A percentile compares a stretch with the other conserved stretches of the same genome.
Conservation (phyloP, 2,113 vertebrate species). For the Platichthys stellatus region DNA sequence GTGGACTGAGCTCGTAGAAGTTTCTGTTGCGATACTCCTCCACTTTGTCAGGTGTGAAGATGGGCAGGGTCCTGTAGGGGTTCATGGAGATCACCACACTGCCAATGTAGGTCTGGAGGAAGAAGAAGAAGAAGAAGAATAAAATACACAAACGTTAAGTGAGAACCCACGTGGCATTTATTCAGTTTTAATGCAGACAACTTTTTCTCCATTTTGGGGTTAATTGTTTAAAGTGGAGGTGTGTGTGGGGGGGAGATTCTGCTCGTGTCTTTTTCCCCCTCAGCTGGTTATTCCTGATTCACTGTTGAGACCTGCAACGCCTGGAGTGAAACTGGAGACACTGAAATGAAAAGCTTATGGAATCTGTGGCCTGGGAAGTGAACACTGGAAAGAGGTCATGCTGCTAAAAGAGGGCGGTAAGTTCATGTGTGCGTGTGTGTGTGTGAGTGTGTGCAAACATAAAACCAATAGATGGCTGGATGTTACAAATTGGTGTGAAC, state of each 20-base stretch:
- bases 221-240: neutral
- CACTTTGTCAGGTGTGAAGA: slow-evolving; percentile 96
- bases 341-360: slow-evolving; percentile 47
- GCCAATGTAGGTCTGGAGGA: slow-evolving; percentile 94
- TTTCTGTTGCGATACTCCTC: slow-evolving; percentile 99
- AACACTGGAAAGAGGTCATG: slow-evolving; percentile 13
- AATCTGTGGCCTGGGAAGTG: slow-evolving; percentile 35
- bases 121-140: neutral
- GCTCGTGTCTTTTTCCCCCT: slow-evolving; percentile 29
- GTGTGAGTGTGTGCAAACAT: neutral
- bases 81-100: slow-evolving; percentile 99
- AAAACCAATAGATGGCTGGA: neutral
- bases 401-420: too few relatives aligned
- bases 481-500: too few relatives aligned
- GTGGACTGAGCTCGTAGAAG: slow-evolving; percentile 98
- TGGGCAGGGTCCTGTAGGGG: slow-evolving; percentile 92
- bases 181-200: neutral
- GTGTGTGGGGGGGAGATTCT: slow-evolving; percentile 27
- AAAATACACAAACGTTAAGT: neutral
- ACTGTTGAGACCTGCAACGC: slow-evolving; percentile 59
- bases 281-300: slow-evolving; percentile 56
- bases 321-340: slow-evolving; percentile 42
- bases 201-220: neutral
- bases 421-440: too few relatives aligned
- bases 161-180: neutral